Conservation (phyloP, 2,797 vertebrate genomes). For the Macropodus opercularis region DNA sequence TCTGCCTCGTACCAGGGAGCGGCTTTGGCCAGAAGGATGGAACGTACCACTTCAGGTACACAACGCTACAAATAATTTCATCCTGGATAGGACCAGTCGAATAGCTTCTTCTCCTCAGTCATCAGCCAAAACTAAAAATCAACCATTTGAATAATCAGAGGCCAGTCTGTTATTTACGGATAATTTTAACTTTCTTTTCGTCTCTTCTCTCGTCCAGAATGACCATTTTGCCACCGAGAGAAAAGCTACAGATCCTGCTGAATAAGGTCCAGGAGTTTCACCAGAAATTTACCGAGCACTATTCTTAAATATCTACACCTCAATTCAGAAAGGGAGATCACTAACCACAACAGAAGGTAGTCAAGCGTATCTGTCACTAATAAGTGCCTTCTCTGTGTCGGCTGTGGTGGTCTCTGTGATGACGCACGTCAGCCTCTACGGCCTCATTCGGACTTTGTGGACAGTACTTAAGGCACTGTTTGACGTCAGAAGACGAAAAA, state of each 20-base stretch:
- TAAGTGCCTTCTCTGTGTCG: conserved; percentile 67
- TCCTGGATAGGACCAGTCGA: too few species aligned
- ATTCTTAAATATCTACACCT: conserved; percentile 73
- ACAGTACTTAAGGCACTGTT: conserved; percentile 22
- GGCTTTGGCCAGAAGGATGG: conserved; percentile 92
- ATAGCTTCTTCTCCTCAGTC: too few species aligned
- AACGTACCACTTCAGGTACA: conserved; percentile 92
- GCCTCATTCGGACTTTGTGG: conserved; percentile 31
- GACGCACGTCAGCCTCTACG: conserved; percentile 54
- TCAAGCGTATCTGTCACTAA: conserved; percentile 44
- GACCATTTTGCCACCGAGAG: conserved; percentile 89
- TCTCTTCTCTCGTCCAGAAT: conserved; percentile 78
- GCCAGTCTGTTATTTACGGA: too few species aligned
- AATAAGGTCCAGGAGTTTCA: conserved; percentile 90
- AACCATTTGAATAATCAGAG: too few species aligned
- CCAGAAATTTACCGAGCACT: conserved; percentile 83
- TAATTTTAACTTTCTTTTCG: not conserved
- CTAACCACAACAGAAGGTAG: conserved; percentile 30
- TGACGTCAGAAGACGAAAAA: conserved; percentile 20
- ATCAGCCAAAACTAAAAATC: too few species aligned
- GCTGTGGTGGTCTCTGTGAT: conserved; percentile 63
- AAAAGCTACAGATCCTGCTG: conserved; percentile 87
- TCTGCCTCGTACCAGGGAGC: conserved; percentile 93
- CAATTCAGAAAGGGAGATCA: conserved; percentile 1
- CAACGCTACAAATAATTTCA: too few species aligned